phyloP scores from a whole-genome alignment of 2,888 invertebrate species.

The Pycnomerus fuliginosus region DNA sequence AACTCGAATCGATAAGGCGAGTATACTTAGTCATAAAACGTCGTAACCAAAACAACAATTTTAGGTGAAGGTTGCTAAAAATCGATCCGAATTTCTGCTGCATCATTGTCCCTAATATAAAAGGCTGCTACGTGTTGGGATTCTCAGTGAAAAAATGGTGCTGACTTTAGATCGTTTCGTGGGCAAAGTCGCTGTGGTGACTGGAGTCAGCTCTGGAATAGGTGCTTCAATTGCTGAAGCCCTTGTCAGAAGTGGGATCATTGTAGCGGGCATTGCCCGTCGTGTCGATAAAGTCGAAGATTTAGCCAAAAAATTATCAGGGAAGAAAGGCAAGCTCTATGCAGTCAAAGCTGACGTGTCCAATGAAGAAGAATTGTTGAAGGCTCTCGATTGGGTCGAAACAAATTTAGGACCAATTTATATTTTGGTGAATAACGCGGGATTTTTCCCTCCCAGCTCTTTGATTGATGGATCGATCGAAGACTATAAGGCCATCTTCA shows the following conservation, averaged over 20 bases:
- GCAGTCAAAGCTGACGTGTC: slow-evolving; percentile 29
- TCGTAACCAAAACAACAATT: no score
- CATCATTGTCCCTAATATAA: no score
- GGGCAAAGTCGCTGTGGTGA: slow-evolving; percentile 6
- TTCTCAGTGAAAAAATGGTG: no score
- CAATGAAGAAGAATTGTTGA: slow-evolving; percentile 29
- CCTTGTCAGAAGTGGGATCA: slow-evolving; percentile 3
- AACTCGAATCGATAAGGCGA: no score
- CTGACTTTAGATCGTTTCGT: no score
- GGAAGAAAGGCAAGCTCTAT: slow-evolving; percentile 25
- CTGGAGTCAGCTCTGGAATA: slow-evolving; percentile 5
- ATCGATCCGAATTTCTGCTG: no score
- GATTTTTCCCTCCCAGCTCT: slow-evolving; percentile 19
- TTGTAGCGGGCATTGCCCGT: slow-evolving; percentile 30
- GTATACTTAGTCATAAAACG: no score
- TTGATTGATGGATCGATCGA: slow-evolving; percentile 28
- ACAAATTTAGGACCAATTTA: slow-evolving; percentile 33
- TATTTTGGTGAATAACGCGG: no score
- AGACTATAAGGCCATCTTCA: slow-evolving; percentile 27
- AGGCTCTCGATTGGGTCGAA: slow-evolving; percentile 28
- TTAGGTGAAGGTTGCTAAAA: no score
- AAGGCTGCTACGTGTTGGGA: no score
- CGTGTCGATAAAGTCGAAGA: slow-evolving; percentile 25
- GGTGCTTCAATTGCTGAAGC: no score
- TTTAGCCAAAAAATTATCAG: slow-evolving; percentile 17